Conservation (phyloP, 2,888 invertebrate species). For the Ichneumoninae sp. region DNA sequence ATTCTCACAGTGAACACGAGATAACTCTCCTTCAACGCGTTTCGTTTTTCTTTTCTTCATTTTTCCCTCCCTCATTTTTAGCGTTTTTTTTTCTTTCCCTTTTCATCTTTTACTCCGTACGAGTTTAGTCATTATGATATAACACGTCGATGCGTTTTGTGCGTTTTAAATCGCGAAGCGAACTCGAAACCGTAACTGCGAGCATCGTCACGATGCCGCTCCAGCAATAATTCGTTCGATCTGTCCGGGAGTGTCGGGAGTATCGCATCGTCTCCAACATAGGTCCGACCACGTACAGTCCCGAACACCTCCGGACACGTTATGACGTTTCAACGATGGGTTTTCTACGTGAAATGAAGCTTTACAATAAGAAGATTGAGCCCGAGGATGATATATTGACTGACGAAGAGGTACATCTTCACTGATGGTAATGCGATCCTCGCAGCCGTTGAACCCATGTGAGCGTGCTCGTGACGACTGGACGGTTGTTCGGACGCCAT, state of each 20-base stretch:
- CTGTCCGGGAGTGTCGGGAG: background rate
- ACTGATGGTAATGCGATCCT: slow-evolving; percentile 77
- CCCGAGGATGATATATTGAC: slow-evolving; percentile 70
- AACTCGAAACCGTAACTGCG: slow-evolving; percentile 20
- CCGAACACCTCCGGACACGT: slow-evolving; percentile 18
- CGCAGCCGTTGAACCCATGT: slow-evolving; percentile 76
- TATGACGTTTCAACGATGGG: slow-evolving; percentile 7
- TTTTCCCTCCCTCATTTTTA: background rate
- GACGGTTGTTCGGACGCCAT: slow-evolving; percentile 83
- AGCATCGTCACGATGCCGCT: slow-evolving; percentile 9
- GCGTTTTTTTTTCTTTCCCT: slow-evolving; percentile 6
- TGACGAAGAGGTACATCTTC: slow-evolving; percentile 56
- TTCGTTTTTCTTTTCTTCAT: slow-evolving; percentile 39
- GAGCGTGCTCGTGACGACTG: slow-evolving; percentile 78
- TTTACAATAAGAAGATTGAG: slow-evolving; percentile 68
- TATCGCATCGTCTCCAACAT: slow-evolving; percentile 13
- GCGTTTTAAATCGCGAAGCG: slow-evolving; percentile 54
- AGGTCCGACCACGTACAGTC: slow-evolving; percentile 35
- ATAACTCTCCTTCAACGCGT: slow-evolving; percentile 58
- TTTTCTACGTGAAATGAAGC: slow-evolving; percentile 79
- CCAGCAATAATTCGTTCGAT: slow-evolving; percentile 35
- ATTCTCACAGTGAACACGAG: slow-evolving; percentile 62
- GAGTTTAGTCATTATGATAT: slow-evolving; percentile 19
- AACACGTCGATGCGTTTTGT: slow-evolving; percentile 51
- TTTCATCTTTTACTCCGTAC: slow-evolving; percentile 8